These are phyloP conservation scores for Lasioglossum vierecki DNA, from an alignment of 2,888 invertebrate genomes.

Conservation along the genomic window DNA sequence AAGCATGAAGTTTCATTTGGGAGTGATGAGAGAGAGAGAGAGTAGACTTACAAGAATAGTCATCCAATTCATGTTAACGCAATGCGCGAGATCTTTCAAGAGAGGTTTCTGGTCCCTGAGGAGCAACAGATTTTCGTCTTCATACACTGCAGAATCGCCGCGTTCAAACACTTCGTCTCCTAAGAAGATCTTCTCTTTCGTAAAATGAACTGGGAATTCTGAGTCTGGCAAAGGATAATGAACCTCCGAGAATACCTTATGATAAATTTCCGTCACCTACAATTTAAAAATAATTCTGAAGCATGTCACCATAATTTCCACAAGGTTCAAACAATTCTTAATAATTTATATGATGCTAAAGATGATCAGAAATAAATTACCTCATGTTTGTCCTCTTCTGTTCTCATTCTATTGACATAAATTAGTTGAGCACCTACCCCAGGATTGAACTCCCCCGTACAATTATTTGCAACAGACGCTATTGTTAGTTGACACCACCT, in stretches of 20 bases:
- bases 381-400: conserved; percentile 89
- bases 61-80: conserved; percentile 96
- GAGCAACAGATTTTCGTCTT: conserved; percentile 84
- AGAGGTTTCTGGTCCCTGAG: conserved; percentile 87
- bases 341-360: background rate
- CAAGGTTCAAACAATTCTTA: background rate
- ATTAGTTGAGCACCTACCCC: conserved; percentile 90
- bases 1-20: background rate
- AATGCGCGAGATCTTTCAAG: conserved; percentile 92
- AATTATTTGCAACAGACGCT: conserved; percentile 63
- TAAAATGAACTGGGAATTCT: conserved; percentile 86
- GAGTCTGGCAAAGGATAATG: conserved; percentile 84
- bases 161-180: conserved; percentile 87
- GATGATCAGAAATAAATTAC: conserved; percentile 82
- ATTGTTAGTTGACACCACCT: conserved; percentile 95
- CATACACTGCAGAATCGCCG: conserved; percentile 74
- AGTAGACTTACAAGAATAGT: conserved; percentile 90
- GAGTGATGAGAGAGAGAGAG: background rate
- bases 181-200: conserved; percentile 86
- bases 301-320: background rate
- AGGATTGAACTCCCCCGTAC: conserved; percentile 81
- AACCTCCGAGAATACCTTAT: conserved; percentile 83
- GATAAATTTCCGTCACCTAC: conserved; percentile 83
- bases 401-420: conserved; percentile 95
- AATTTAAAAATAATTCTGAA: conserved; percentile 36